These are phyloP conservation scores for Corella eumyota DNA, from an alignment of 23 tunicate genomes.

Conservation along the genomic window DNA sequence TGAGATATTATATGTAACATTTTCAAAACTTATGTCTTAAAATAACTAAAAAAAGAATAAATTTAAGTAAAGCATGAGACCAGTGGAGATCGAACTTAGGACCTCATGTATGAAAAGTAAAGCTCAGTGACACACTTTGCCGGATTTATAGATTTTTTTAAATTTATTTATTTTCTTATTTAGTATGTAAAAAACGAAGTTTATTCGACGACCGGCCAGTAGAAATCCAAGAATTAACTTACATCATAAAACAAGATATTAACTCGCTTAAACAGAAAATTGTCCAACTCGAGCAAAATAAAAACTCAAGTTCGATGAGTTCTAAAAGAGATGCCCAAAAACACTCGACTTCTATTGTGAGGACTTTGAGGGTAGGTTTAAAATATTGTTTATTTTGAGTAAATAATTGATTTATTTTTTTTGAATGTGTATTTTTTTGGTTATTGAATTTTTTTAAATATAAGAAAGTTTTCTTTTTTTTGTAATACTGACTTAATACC, in stretches of 20 bases:
- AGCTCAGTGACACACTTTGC: not conserved
- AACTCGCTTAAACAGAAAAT: slow-evolving; percentile 61
- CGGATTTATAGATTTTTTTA: not conserved
- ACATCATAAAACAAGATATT: slow-evolving; percentile 96
- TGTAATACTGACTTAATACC: too few species aligned
- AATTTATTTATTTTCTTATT: not conserved
- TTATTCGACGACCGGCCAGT: slow-evolving; percentile 93
- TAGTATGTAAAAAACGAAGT: slow-evolving; percentile 88
- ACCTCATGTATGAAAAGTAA: too few species aligned
- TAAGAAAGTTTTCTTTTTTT: not conserved
- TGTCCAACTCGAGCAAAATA: slow-evolving; percentile 57
- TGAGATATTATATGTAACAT: not conserved
- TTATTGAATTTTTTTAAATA: not conserved
- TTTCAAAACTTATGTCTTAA: too few species aligned
- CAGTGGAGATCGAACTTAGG: too few species aligned
- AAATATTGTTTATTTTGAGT: too few species aligned
- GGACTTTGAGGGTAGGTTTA: slow-evolving; percentile 63
- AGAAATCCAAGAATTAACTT: slow-evolving; percentile 93
- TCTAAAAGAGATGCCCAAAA: slow-evolving; percentile 55
- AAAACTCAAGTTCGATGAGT: slow-evolving; percentile 4
- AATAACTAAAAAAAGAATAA: too few species aligned
- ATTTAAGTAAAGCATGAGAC: too few species aligned
- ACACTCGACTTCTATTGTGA: slow-evolving; percentile 73
- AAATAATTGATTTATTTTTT: too few species aligned
- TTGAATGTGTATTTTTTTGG: too few species aligned